Conservation (phyloP, 2,888 invertebrate genomes). For the Eupithecia centaureata region DNA sequence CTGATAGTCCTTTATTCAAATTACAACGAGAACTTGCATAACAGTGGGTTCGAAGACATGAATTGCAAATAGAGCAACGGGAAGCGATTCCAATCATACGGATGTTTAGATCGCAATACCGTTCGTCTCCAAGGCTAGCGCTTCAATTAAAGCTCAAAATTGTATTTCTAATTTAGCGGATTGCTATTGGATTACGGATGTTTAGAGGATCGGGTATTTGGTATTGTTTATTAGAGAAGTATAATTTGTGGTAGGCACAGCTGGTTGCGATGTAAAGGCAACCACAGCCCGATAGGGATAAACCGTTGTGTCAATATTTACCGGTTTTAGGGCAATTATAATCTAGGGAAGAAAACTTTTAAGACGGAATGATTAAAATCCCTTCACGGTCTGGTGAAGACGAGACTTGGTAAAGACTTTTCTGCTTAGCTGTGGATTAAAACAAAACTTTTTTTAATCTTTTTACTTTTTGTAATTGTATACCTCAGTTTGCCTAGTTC, state of each 20-base stretch:
- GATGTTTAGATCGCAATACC: constrained; percentile 64
- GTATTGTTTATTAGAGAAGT: constrained; percentile 28
- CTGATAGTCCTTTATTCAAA: constrained; percentile 45
- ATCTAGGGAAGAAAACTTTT: constrained; percentile 17
- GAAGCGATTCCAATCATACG: constrained; percentile 65
- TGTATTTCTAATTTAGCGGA: constrained; percentile 53
- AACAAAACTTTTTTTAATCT: background rate
- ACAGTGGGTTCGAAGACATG: constrained; percentile 54
- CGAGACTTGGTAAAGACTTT: constrained; percentile 16
- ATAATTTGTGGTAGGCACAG: constrained; percentile 23
- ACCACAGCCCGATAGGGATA: constrained; percentile 13
- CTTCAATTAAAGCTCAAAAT: constrained; percentile 65
- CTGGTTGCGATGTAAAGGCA: constrained; percentile 20
- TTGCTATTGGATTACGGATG: constrained; percentile 45
- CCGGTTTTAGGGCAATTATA: constrained; percentile 16
- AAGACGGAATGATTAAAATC: constrained; percentile 17
- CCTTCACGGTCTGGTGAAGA: constrained; percentile 20
- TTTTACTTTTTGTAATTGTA: background rate
- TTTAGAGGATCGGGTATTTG: constrained; percentile 26
- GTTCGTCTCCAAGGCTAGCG: constrained; percentile 57
- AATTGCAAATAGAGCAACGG: constrained; percentile 67
- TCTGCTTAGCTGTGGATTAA: constrained; percentile 10
- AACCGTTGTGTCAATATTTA: constrained; percentile 29
- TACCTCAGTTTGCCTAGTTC: background rate
- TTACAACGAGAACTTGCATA: constrained; percentile 43